A percentile compares a stretch with the other conserved stretches of the same genome.
Conservation (phyloP, 2,113 vertebrate species). For the Pionites leucogaster region DNA sequence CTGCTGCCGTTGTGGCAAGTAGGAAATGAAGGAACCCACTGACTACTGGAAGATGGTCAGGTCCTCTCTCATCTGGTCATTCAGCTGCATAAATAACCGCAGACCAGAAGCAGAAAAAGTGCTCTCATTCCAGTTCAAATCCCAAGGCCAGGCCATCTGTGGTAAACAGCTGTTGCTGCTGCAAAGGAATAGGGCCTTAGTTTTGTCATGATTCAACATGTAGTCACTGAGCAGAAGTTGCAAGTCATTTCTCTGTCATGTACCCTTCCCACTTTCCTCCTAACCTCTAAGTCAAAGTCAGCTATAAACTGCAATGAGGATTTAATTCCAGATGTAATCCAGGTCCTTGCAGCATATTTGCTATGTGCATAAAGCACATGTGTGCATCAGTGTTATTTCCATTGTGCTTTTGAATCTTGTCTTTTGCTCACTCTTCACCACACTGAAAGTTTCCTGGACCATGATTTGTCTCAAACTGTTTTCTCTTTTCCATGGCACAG, state of each 20-base stretch:
- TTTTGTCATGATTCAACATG: background rate
- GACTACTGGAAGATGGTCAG: background rate
- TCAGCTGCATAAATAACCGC: background rate
- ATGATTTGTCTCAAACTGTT: background rate
- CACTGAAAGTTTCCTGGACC: background rate
- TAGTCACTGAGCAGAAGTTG: background rate
- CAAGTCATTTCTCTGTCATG: background rate
- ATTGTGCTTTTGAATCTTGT: background rate
- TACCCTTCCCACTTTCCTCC: background rate
- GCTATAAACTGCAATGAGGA: background rate
- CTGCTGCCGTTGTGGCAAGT: background rate
- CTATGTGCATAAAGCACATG: background rate
- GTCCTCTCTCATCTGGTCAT: background rate
- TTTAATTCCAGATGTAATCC: background rate
- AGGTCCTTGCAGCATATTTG: background rate
- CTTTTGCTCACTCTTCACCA: background rate
- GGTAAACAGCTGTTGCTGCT: background rate
- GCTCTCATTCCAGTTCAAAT: background rate
- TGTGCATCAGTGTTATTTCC: background rate
- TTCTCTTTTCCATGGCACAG: conserved; percentile 51
- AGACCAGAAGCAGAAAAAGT: background rate
- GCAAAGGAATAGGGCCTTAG: background rate
- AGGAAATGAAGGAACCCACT: background rate
- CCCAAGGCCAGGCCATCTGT: background rate
- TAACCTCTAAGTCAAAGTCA: background rate